Conservation (phyloP, 2,797 vertebrate genomes). For the Dromococcyx pavoninus region DNA sequence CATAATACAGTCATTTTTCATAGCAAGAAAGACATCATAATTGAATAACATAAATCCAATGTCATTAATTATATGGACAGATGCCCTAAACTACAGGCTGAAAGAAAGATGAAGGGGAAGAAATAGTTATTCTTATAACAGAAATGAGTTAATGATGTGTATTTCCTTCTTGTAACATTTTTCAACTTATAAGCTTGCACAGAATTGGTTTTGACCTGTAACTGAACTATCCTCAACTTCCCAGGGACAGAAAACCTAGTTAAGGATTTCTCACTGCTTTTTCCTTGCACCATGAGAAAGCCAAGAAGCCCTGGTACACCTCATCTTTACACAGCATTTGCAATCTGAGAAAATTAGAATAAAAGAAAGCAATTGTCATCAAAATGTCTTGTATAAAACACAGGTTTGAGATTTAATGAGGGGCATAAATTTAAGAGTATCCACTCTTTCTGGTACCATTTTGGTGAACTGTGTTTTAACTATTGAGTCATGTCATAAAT, state of each 20-base stretch:
- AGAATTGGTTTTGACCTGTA: constrained; percentile 35
- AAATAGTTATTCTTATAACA: not conserved
- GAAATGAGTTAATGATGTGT: constrained; percentile 31
- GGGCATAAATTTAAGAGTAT: not conserved
- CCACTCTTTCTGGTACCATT: not conserved
- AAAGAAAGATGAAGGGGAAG: constrained; percentile 34
- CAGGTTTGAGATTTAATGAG: not conserved
- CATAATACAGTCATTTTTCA: constrained; percentile 41
- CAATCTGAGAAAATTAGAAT: not conserved
- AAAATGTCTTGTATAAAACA: not conserved
- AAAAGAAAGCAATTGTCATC: not conserved
- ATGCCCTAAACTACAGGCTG: constrained; percentile 31
- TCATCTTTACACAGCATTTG: not conserved
- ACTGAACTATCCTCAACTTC: constrained; percentile 27
- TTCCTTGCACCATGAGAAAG: not conserved
- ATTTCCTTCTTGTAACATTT: constrained; percentile 52
- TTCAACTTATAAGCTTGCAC: constrained; percentile 30
- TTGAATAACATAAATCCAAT: constrained; percentile 57
- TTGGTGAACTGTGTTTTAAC: not conserved
- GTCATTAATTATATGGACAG: constrained; percentile 49
- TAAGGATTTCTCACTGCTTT: not conserved
- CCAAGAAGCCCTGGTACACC: not conserved
- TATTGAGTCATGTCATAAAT: not conserved
- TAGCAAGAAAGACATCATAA: constrained; percentile 24
- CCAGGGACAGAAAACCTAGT: constrained; percentile 1